Evolutionary conservation across 2,888 invertebrate species (phyloP).

Genomic region (Mongoloraphidia duomilia): DNA sequence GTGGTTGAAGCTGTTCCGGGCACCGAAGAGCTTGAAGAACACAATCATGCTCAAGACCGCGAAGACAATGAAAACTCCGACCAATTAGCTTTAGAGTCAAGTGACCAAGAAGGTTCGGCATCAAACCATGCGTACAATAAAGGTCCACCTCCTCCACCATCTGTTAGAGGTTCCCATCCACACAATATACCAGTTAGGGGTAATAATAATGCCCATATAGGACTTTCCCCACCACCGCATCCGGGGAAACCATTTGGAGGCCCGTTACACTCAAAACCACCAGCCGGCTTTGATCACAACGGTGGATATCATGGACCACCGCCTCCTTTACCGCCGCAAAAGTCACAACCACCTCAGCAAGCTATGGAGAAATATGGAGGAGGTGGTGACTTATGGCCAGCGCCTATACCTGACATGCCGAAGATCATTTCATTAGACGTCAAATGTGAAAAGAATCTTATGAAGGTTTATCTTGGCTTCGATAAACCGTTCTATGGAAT

Average conservation of each 20-base stretch:
- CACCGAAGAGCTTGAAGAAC: constrained; percentile 33
- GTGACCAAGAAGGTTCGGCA: constrained; percentile 42
- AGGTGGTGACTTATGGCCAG: constrained; percentile 72
- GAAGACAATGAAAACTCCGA: constrained; percentile 46
- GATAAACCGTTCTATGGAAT: constrained; percentile 93
- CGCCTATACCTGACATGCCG: constrained; percentile 78
- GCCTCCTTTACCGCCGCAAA: constrained; percentile 42
- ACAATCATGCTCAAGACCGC: constrained; percentile 32
- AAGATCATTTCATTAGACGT: constrained; percentile 85
- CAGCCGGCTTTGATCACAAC: constrained; percentile 26
- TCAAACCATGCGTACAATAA: constrained; percentile 36
- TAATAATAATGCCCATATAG: constrained; percentile 23
- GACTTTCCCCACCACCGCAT: constrained; percentile 16
- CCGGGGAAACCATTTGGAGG: constrained; percentile 34
- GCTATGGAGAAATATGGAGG: constrained; percentile 30
- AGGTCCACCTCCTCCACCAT: constrained; percentile 28
- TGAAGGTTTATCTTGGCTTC: constrained; percentile 89
- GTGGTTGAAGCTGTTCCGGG: constrained; percentile 46
- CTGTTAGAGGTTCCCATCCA: constrained; percentile 23
- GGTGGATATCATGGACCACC: constrained; percentile 62
- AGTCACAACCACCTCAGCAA: constrained; percentile 28
- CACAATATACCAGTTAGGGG: constrained; percentile 33
- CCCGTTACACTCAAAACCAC: constrained; percentile 31
- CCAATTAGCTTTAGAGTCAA: constrained; percentile 58
- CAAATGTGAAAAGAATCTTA: constrained; percentile 85